Base-by-base conservation (phyloP, 2,888 invertebrate species). In the Esperia sulphurella region DNA sequence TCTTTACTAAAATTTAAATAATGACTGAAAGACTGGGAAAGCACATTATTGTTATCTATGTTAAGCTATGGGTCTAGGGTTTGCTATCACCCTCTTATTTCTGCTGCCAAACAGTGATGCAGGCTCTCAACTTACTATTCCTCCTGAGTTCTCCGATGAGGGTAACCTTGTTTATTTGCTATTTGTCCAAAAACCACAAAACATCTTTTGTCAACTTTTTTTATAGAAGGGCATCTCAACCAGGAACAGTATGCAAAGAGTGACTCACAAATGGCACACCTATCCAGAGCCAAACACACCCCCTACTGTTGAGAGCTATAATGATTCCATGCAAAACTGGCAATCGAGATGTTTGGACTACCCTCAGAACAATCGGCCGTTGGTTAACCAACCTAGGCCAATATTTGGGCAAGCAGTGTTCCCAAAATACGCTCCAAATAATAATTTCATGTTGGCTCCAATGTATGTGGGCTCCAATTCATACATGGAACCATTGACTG, bases 211-310 rank as follows among this genome's bases (percentile, higher is more conserved):
- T 21, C 3, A 21, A 21, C 21, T 21, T 5, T 21, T 21, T 38
- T 38, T 28, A 12, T 64, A 75, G 72, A 65, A 54, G 46, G 41
- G 8, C 2, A 9, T 48, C 4, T 52, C 45, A 50, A 63, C 56
- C 44, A 57, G 56, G 13, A 35, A 10, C 29, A 37, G 43, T n/a
- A 31, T 60, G 0, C 53, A 62, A 5, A 60, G 48, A 39, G 45
- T 63, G 2, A 43, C 54, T 0, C 65, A 71, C 12, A 67, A 59
- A 35, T 51, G 47, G 0, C 67, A 71, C 7, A 13, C 42, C 0
- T 71, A 64, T 29, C 75, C 74, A 0, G 80, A 79, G 49, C 78
- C 79, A 0, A 51, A 50, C 0, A 63, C 57, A 1, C 68, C 70
- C 3, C 75, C 72, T 0, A 47, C 47, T 1, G 57, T 62, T 0